Base-by-base conservation (phyloP, 2,113 vertebrate species). In the Pelvicachromis taeniatus region DNA sequence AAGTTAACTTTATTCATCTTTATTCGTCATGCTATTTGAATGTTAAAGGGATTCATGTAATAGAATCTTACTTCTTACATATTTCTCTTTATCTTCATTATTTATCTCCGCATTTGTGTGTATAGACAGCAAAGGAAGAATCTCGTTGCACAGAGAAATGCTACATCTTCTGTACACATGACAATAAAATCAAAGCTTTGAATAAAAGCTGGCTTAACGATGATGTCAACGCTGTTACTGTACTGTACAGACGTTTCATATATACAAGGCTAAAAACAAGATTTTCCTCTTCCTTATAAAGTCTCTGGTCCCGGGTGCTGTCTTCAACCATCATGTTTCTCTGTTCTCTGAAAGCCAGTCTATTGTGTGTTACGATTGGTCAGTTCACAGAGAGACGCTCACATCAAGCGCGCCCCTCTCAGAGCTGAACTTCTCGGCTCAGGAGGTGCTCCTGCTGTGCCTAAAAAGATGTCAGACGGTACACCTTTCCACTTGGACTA, bases 381-480 rank as follows among this genome's bases (percentile, higher is more conserved):
- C 31, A 35, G 54, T 77, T 56, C 56, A 63, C 65, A 61, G 52
- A 86, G 61, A 80, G 80, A 73, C 9, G 48, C 80, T 83, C 29
- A 59, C 79, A 73, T 59, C 70, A 87, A 83, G 77, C 38, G 42
- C 1, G 4, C 52, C 81, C 31, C 21, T 70, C 61, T 85, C 40
- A 21, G 61, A 90, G 73, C 55, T 40, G 23, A 87, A 78, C 52
- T 79, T 82, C 70, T 77, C 8, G 3, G 65, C 81, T 87, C 83
- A 63, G 13, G 83, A 83, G 80, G 61, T 45, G 70, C 56, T 58
- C 90, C 92, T 50, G 91, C 90, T 93, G 92, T 55, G 90, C 82
- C 73, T 21, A 82, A 82, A 81, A 84, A 85, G 13, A 88, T 82
- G 88, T 84, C 87, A 82, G 86, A 82, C 31, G 33, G 45, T 19